Conservation (phyloP, 2,888 invertebrate species). For the Lucinisca nassula region DNA sequence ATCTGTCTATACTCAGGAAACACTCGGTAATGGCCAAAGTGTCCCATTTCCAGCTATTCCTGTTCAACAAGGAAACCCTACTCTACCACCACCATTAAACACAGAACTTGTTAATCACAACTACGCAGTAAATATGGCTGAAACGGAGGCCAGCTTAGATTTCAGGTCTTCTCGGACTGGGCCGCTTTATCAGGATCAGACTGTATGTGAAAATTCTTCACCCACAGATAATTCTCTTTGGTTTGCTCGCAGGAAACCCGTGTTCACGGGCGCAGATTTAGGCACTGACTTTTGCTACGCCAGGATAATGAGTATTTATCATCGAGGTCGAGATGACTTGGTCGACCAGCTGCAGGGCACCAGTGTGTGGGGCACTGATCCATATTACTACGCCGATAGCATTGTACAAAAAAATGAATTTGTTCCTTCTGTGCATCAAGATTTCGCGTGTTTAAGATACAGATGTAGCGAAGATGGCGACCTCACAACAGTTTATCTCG, state of each 20-base stretch:
- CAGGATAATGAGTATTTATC: not conserved
- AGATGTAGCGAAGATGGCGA: not conserved
- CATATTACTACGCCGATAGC: not conserved
- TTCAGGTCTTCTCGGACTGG: not conserved
- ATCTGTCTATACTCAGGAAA: not conserved
- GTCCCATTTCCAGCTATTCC: not conserved
- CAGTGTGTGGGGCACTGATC: not conserved
- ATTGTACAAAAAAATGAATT: not conserved
- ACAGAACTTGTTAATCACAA: not conserved
- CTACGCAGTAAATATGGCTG: not conserved
- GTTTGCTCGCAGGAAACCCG: conserved; percentile 6
- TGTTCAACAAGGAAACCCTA: not conserved
- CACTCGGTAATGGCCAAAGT: not conserved
- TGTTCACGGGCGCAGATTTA: not conserved
- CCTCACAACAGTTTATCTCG: not conserved
- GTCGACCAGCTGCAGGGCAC: not conserved
- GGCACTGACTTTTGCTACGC: not conserved
- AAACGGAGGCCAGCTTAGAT: not conserved
- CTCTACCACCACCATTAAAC: not conserved
- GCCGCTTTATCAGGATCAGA: not conserved
- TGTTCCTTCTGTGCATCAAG: not conserved
- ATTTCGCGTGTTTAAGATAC: not conserved
- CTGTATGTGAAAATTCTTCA: not conserved
- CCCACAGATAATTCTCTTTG: not conserved
- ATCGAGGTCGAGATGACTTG: not conserved